Conservation (phyloP, 2,113 vertebrate genomes). For the Dipodomys ordii region DNA sequence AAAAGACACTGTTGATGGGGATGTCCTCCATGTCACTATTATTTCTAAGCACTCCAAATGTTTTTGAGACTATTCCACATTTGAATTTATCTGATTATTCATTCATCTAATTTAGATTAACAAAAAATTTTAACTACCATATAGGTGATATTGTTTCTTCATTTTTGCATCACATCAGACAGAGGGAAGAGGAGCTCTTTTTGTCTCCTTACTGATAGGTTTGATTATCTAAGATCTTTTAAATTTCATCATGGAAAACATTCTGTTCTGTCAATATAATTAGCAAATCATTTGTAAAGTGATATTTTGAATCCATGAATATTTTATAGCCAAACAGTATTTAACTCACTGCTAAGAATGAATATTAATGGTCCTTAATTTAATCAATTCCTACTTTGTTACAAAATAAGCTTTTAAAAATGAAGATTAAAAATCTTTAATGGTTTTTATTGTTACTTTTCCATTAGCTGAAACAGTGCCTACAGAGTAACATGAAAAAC, state of each 20-base stretch:
- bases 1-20: not conserved
- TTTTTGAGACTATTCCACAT: not conserved
- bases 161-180: not conserved
- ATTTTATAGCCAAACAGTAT: not conserved
- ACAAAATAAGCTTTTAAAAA: not conserved
- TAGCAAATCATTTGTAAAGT: not conserved
- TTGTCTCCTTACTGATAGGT: not conserved
- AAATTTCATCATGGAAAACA: not conserved
- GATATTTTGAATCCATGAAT: not conserved
- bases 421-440: not conserved
- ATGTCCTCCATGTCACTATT: not conserved
- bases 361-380: not conserved
- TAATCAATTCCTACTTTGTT: conserved; percentile 3
- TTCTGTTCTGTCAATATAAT: not conserved
- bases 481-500: not conserved
- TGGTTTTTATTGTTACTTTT: not conserved
- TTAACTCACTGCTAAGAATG: not conserved
- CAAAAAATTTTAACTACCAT: not conserved
- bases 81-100: not conserved
- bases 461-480: not conserved
- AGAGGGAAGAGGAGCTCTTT: not conserved
- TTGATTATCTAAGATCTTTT: conserved; percentile 17
- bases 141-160: not conserved
- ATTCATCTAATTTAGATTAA: conserved; percentile 3
- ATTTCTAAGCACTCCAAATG: not conserved